Evolutionary conservation across 1,140 invertebrate species (phyloP).

Genomic region (Frieseomelitta varia): DNA sequence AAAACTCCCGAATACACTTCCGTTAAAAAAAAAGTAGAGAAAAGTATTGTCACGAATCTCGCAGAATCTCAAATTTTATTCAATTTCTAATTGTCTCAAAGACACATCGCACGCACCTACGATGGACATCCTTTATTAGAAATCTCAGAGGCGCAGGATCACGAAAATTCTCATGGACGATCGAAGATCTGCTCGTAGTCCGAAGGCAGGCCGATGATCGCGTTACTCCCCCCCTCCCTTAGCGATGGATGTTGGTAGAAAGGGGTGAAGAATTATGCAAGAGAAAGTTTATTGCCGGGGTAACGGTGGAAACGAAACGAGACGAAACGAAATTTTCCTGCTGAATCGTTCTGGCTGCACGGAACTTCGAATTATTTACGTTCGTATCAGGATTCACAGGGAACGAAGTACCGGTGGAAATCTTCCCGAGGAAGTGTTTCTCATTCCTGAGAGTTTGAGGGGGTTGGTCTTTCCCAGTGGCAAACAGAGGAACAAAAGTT

Average conservation of each 20-base stretch:
- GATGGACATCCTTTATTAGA: too few relatives aligned
- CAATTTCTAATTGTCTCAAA: too few relatives aligned
- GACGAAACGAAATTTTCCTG: slow-evolving; percentile 45
- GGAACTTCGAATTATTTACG: slow-evolving; percentile 56
- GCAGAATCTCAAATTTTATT: too few relatives aligned
- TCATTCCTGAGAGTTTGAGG: neutral
- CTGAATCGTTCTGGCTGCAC: slow-evolving; percentile 35
- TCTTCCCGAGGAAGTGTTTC: slow-evolving; percentile 11
- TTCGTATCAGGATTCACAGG: slow-evolving; percentile 42
- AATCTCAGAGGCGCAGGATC: too few relatives aligned
- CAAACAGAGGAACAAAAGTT: too few relatives aligned
- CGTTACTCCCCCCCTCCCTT: neutral
- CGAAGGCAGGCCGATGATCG: slow-evolving; percentile 22
- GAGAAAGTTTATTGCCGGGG: slow-evolving; percentile 43
- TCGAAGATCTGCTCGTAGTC: slow-evolving; percentile 17
- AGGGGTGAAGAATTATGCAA: slow-evolving; percentile 2
- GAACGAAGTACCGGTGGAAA: slow-evolving; percentile 45
- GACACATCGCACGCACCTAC: too few relatives aligned
- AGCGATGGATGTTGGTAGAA: neutral
- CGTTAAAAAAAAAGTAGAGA: neutral
- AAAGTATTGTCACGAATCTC: neutral
- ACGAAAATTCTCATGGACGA: slow-evolving; percentile 5
- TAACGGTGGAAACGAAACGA: slow-evolving; percentile 1
- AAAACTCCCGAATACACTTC: neutral
- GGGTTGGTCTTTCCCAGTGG: neutral